Evolutionary conservation across 1,140 invertebrate genomes (phyloP).

Genomic region (Musca vetustissima): DNA sequence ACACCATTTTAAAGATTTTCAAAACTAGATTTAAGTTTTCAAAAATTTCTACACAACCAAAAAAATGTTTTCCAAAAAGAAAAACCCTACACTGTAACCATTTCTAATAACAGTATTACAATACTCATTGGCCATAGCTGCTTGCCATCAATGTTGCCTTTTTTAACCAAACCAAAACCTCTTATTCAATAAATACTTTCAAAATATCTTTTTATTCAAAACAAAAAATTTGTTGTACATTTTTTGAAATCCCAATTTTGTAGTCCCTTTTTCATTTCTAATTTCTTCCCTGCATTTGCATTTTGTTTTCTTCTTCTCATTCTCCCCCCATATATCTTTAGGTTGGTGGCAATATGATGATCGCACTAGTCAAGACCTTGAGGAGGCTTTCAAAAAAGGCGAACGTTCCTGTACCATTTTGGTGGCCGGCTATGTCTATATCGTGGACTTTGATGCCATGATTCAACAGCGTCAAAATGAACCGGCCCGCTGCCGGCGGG

Average conservation of each 20-base stretch:
- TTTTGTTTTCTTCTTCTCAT: background rate
- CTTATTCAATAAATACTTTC: no score
- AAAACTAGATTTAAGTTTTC: background rate
- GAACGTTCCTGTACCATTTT: slow-evolving; percentile 80
- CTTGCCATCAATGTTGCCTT: background rate
- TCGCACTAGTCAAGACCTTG: slow-evolving; percentile 84
- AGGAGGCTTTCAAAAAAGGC: slow-evolving; percentile 74
- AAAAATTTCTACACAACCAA: background rate
- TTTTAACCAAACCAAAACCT: no score
- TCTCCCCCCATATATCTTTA: no score
- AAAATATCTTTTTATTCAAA: no score
- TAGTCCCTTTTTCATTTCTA: background rate
- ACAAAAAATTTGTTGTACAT: no score
- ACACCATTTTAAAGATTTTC: background rate
- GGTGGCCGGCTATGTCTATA: slow-evolving; percentile 90
- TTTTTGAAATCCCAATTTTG: background rate
- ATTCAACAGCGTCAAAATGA: slow-evolving; percentile 82
- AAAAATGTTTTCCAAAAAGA: background rate
- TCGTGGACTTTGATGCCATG: slow-evolving; percentile 88
- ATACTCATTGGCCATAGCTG: background rate
- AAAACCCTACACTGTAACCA: no score
- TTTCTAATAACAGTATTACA: no score
- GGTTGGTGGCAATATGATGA: slow-evolving; percentile 99
- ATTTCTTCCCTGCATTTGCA: background rate
- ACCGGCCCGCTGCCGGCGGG: slow-evolving; percentile 74